Evolutionary conservation across 1,140 invertebrate species (phyloP), one percentile per base, ranked within the genome.

Genomic region (Zaprionus gabonicus): DNA sequence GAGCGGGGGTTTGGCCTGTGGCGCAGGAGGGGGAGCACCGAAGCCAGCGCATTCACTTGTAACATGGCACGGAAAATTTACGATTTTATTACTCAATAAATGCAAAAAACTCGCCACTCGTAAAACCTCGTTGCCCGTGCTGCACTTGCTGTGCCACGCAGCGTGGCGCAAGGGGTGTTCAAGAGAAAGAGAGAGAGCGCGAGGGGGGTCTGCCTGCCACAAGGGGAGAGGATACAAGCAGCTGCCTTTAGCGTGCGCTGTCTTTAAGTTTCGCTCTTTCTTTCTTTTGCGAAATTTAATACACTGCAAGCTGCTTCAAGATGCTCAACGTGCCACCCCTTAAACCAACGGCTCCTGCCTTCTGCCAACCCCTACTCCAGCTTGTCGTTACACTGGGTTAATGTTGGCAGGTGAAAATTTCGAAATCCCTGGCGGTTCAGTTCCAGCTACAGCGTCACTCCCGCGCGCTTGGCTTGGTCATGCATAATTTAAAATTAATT

Each of bases 401-500:
- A 86, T 82, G 86, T 68, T 85, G 79, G 82, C 85, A 90, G 85
- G 85, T 90, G 76, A 78, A 90, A 90, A 90, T 90, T 81, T 80
- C 79, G 67, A 90, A 90, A 90, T 90, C 85, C 86, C 85, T 72
- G 71, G 81, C 68, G 85, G 85, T 81, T 90, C 31, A 34, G 31
- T 9, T 34, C 9, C 9, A 74, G 71, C 66, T 68, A 62, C 63
- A 53, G 68, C 65, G 46, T 58, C 69, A 76, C 79, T 55, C 59
- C 60, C 73, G 58, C 71, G 72, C 60, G 82, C 73, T 57, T 44
- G 62, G 63, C 69, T 81, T 66, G 79, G 86, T 90, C 86, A 90
- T 90, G 85, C 85, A 90, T 90, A 90, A 90, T 90, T 90, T 90
- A 90, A 90, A 90, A 90, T 90, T 90, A 90, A 90, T 90, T 90